phyloP scores from a whole-genome alignment of 2,113 vertebrate genomes.

The Nothoprocta pentlandii region DNA sequence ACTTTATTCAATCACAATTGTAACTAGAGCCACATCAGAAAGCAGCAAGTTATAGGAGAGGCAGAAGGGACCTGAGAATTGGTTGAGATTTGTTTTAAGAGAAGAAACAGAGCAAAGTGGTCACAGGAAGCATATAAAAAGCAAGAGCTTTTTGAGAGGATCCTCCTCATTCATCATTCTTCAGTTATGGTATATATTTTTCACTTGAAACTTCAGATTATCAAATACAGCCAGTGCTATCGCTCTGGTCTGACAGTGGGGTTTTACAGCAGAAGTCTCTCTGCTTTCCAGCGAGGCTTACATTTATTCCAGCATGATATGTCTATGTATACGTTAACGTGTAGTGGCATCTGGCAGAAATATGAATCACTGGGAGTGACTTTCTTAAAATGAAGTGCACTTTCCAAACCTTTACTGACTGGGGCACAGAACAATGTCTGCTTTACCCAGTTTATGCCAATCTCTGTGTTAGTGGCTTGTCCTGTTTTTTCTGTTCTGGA shows the following conservation, averaged over 20 bases:
- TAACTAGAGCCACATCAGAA: background rate
- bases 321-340: conserved; percentile 16
- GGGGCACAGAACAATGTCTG: background rate
- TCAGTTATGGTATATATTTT: background rate
- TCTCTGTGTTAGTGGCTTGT: background rate
- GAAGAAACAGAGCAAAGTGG: background rate
- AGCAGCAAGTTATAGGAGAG: background rate
- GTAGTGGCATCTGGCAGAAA: conserved; percentile 59
- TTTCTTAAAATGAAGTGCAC: conserved; percentile 5
- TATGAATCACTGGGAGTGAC: background rate
- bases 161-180: background rate
- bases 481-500: background rate
- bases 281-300: background rate
- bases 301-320: conserved; percentile 4
- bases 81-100: background rate
- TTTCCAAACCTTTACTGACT: background rate
- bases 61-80: background rate
- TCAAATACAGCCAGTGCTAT: background rate
- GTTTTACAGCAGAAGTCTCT: background rate
- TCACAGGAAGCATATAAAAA: background rate
- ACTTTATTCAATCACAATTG: background rate
- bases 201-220: background rate
- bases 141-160: background rate
- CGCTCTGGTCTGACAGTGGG: background rate
- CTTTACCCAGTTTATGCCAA: conserved; percentile 13